These are phyloP conservation scores for Zootoca vivipara DNA, from an alignment of 2,113 vertebrate species.

Conservation along the genomic window DNA sequence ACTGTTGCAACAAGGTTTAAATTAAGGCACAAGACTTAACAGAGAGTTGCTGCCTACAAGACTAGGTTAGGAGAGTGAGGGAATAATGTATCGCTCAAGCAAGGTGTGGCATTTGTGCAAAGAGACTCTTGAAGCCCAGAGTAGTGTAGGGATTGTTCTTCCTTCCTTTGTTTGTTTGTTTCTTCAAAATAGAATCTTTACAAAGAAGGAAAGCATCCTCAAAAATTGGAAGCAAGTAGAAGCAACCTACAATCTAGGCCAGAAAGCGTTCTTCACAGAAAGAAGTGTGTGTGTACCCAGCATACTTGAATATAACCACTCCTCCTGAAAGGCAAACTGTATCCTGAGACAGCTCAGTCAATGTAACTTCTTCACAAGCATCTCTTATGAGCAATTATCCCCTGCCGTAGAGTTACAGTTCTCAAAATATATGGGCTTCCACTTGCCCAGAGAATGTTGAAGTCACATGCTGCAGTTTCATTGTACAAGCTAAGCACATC, in stretches of 20 bases:
- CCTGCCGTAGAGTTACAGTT: not conserved
- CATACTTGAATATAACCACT: not conserved
- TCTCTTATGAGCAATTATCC: not conserved
- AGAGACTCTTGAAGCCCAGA: not conserved
- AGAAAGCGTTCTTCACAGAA: not conserved
- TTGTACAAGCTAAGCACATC: not conserved
- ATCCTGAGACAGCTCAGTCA: not conserved
- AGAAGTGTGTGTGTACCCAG: not conserved
- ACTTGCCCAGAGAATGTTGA: not conserved
- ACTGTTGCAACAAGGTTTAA: fast-evolving
- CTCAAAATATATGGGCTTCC: not conserved
- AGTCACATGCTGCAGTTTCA: not conserved
- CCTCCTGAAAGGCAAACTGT: not conserved
- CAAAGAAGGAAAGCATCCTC: not conserved
- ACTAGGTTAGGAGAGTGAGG: not conserved
- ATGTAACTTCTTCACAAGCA: not conserved
- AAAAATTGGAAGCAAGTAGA: not conserved
- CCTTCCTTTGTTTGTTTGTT: not conserved
- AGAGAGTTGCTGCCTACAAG: not conserved
- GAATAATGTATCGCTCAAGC: not conserved
- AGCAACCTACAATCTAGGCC: not conserved
- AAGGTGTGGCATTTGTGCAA: not conserved
- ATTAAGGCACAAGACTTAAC: not conserved
- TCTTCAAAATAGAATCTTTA: not conserved
- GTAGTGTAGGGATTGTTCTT: not conserved